Conservation (phyloP, 2,797 vertebrate genomes). For the Phaenicophaeus curvirostris region DNA sequence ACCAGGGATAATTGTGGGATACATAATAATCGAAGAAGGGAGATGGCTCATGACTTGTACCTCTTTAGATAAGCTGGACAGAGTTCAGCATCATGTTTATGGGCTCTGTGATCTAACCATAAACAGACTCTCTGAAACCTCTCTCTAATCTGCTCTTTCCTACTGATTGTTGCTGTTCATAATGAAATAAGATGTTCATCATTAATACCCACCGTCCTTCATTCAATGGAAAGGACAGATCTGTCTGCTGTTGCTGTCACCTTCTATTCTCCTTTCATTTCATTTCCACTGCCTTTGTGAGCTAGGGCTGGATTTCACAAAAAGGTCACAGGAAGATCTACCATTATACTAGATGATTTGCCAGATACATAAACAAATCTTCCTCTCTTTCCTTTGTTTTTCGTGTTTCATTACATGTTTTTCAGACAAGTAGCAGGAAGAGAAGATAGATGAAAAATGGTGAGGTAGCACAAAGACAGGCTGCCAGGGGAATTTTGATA, state of each 20-base stretch:
- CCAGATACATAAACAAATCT: conserved; percentile 11
- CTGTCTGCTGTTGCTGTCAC: conserved; percentile 30
- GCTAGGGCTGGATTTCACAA: neutral
- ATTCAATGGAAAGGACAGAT: conserved; percentile 41
- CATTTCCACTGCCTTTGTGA: neutral
- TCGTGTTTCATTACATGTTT: neutral
- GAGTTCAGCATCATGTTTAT: conserved; percentile 25
- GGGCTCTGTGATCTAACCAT: conserved; percentile 42
- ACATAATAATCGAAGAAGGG: neutral
- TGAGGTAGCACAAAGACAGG: neutral
- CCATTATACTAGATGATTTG: neutral
- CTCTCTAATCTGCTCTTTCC: conserved; percentile 35
- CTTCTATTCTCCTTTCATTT: neutral
- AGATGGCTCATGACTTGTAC: neutral
- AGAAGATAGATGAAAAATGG: neutral
- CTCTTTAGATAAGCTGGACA: neutral
- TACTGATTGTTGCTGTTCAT: neutral
- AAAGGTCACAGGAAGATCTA: conserved; percentile 11
- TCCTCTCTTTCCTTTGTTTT: neutral
- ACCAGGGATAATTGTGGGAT: neutral
- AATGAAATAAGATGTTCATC: conserved; percentile 56
- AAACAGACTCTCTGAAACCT: conserved; percentile 26
- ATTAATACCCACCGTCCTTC: conserved; percentile 49
- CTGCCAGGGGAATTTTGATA: neutral
- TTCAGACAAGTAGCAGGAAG: neutral